These are phyloP conservation scores for Pristionchus japonicus DNA, from an alignment of 2,888 invertebrate genomes.

Conservation along the genomic window DNA sequence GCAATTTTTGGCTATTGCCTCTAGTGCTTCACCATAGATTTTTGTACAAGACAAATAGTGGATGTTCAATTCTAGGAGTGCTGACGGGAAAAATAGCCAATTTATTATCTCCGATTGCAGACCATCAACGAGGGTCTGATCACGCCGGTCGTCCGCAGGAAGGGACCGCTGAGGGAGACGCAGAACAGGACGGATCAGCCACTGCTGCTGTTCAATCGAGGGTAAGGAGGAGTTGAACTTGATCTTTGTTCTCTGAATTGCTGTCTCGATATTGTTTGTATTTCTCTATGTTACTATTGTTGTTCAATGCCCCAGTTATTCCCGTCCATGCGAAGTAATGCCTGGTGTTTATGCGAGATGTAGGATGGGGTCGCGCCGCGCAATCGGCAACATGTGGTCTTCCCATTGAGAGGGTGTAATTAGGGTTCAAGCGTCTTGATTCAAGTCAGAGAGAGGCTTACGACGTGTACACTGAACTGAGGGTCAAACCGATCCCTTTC, in stretches of 20 bases:
- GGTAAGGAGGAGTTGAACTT: too few species aligned
- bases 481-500: background rate
- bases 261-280: background rate
- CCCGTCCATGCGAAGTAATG: too few species aligned
- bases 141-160: constrained; percentile 69
- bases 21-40: too few species aligned
- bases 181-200: background rate
- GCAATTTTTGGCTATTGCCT: too few species aligned
- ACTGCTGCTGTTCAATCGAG: constrained; percentile 40
- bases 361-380: too few species aligned
- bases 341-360: too few species aligned
- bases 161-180: constrained; percentile 47
- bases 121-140: constrained; percentile 72
- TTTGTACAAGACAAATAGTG: too few species aligned
- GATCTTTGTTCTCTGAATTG: background rate
- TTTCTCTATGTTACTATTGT: background rate
- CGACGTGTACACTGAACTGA: background rate
- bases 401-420: background rate
- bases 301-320: background rate
- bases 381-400: background rate
- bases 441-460: background rate
- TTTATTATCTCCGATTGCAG: constrained; percentile 51
- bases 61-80: background rate
- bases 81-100: too few species aligned
- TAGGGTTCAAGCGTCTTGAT: constrained; percentile 29